Conservation (phyloP, 1,140 invertebrate genomes). For the Elymnias hypermnestra region DNA sequence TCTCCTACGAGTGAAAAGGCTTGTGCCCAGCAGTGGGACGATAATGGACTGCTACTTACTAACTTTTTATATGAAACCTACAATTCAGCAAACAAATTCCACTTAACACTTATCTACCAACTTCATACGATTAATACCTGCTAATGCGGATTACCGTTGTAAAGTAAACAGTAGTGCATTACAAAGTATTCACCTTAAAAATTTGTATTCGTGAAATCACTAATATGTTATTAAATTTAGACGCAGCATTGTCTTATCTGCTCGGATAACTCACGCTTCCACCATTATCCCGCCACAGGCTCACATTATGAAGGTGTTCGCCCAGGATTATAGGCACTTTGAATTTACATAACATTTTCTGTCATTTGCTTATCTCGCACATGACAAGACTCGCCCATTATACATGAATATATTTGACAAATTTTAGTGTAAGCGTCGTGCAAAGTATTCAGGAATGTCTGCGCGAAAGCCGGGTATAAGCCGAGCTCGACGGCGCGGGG, state of each 20-base stretch:
- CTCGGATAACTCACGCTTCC: constrained; percentile 53
- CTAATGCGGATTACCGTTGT: no score
- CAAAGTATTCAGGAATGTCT: constrained; percentile 52
- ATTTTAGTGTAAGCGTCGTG: constrained; percentile 45
- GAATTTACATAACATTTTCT: constrained; percentile 72
- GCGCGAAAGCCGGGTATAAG: constrained; percentile 40
- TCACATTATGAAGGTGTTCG: constrained; percentile 58
- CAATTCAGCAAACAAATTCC: no score
- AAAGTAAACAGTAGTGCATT: no score
- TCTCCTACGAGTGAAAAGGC: no score
- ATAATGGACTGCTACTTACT: no score
- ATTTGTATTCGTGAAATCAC: constrained; percentile 18
- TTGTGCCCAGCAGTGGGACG: no score
- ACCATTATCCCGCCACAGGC: constrained; percentile 44
- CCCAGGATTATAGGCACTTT: constrained; percentile 58
- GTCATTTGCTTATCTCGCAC: constrained; percentile 70
- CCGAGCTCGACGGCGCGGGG: constrained; percentile 31
- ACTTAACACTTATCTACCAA: no score
- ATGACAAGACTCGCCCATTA: constrained; percentile 66
- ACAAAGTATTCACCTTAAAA: no score
- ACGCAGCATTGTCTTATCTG: constrained; percentile 50
- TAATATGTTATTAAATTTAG: constrained; percentile 40
- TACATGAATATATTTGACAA: constrained; percentile 69
- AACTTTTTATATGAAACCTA: no score
- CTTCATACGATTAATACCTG: no score